phyloP scores from a whole-genome alignment of 2,888 invertebrate genomes.

The Podabrus alpinus region DNA sequence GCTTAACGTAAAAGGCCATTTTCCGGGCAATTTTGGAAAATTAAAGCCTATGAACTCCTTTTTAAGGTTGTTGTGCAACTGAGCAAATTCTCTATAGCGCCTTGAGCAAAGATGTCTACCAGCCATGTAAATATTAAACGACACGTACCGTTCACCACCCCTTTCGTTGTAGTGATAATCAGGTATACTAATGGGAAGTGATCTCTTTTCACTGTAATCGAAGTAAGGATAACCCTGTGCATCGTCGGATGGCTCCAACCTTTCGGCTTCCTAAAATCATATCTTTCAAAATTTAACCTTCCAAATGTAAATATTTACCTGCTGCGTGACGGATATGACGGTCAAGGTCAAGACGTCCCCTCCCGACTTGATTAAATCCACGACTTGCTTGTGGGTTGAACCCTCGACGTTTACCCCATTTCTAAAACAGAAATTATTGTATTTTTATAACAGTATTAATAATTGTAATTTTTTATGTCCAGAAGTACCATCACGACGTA shows the following conservation, averaged over 20 bases:
- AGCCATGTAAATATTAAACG: constrained; percentile 99
- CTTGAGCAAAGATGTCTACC: constrained; percentile 96
- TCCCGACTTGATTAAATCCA: constrained; percentile 98
- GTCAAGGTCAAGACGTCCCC: constrained; percentile 95
- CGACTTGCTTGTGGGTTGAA: constrained; percentile 99
- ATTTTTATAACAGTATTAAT: no score
- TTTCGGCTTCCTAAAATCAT: constrained; percentile 74
- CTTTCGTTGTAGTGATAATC: constrained; percentile 91
- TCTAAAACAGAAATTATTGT: constrained; percentile 62
- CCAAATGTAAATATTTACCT: constrained; percentile 60
- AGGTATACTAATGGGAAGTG: constrained; percentile 86
- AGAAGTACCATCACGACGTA: no score
- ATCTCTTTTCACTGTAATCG: constrained; percentile 94
- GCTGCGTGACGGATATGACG: constrained; percentile 92
- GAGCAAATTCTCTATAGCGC: constrained; percentile 93
- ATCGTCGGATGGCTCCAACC: constrained; percentile 84
- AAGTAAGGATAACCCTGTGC: constrained; percentile 77
- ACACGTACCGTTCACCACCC: constrained; percentile 89
- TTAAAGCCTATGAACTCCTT: constrained; percentile 94
- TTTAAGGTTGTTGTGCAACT: constrained; percentile 83
- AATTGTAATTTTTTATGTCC: no score
- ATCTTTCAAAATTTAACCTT: not conserved
- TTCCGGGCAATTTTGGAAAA: constrained; percentile 97
- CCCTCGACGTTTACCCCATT: constrained; percentile 98
- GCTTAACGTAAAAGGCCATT: constrained; percentile 96